Percentiles rank a stretch among this genome's conserved stretches.
phyloP scores from a whole-genome alignment of 1,140 invertebrate species.

The Cotesia vestalis region DNA sequence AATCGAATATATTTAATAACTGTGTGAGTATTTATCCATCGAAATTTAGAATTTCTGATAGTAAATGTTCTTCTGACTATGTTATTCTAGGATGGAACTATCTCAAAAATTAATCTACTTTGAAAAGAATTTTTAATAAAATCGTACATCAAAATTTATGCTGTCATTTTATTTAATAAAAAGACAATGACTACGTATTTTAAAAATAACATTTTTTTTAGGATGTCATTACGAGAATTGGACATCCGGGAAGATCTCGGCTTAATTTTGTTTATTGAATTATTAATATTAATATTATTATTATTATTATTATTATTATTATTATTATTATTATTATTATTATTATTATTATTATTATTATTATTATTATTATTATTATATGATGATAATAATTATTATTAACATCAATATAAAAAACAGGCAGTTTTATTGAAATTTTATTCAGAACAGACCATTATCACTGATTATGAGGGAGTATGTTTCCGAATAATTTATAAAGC shows the following conservation, averaged over 20 bases:
- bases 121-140: slow-evolving; percentile 45
- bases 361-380: background rate
- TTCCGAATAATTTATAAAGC: background rate
- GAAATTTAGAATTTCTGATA: too few relatives aligned
- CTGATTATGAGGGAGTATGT: background rate
- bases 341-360: background rate
- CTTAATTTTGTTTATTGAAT: background rate
- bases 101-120: background rate
- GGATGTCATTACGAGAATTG: background rate
- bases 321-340: background rate
- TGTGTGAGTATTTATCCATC: too few relatives aligned
- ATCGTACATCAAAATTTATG: slow-evolving; percentile 6
- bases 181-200: background rate
- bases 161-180: too few relatives aligned
- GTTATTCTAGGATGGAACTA: background rate
- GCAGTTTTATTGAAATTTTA: slow-evolving; percentile 22
- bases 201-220: background rate
- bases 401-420: background rate
- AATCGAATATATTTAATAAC: too few relatives aligned
- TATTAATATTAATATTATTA: background rate
- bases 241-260: slow-evolving; percentile 14
- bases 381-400: background rate
- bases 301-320: background rate
- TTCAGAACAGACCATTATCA: background rate
- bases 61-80: too few relatives aligned